A percentile compares a stretch with the other conserved stretches of the same genome.
phyloP scores from a whole-genome alignment of 2,888 invertebrate genomes.

The Suillia variegata region DNA sequence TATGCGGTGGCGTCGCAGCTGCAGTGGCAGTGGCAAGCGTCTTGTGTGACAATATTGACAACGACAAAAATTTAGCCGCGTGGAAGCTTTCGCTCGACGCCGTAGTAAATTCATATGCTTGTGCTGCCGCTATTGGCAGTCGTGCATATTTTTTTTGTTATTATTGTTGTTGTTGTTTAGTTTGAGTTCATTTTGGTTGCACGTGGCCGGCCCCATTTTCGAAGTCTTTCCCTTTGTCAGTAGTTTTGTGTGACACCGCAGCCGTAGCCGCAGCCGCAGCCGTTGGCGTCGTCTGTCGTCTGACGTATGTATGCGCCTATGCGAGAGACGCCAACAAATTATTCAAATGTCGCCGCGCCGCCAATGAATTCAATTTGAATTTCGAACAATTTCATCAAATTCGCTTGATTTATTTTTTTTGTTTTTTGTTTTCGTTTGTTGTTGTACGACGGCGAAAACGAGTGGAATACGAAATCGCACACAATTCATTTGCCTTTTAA shows the following conservation, averaged over 20 bases:
- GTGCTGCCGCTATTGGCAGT: background rate
- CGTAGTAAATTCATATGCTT: no score
- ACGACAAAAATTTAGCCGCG: background rate
- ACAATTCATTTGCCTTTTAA: background rate
- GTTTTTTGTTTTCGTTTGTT: background rate
- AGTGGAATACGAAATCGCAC: background rate
- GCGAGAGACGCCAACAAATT: constrained; percentile 2
- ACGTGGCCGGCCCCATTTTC: background rate
- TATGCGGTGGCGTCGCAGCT: background rate
- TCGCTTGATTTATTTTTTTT: constrained; percentile 1
- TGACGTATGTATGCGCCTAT: no score
- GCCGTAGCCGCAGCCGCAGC: no score
- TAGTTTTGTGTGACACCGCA: background rate
- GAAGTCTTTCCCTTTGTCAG: background rate
- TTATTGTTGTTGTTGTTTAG: background rate
- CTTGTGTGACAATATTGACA: background rate
- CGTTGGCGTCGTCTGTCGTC: no score
- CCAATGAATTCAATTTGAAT: constrained; percentile 11
- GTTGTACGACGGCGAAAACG: background rate
- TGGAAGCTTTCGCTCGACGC: background rate
- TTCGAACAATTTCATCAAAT: constrained; percentile 12
- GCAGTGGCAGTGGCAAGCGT: background rate
- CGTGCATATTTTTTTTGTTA: background rate
- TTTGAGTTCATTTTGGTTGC: background rate
- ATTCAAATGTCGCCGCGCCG: background rate